Conservation (phyloP, 2,797 vertebrate species). For the Lacerta bilineata region DNA sequence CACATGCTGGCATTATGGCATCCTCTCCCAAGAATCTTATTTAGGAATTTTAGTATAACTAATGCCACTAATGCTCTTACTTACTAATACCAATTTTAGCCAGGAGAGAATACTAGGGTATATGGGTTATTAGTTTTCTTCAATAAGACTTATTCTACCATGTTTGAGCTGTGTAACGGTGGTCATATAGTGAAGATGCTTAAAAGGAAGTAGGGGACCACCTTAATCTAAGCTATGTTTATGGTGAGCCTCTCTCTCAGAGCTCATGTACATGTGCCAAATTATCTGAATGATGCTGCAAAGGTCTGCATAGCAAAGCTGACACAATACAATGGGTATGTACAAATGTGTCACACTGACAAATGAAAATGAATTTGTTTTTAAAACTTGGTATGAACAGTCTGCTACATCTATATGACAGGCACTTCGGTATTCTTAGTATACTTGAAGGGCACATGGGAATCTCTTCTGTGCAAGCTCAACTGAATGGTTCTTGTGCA, state of each 20-base stretch:
- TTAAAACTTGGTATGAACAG: slow-evolving; percentile 48
- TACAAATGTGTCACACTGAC: slow-evolving; percentile 24
- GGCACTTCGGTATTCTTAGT: slow-evolving; percentile 78
- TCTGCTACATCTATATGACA: slow-evolving; percentile 60
- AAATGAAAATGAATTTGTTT: slow-evolving; percentile 56
- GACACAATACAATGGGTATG: slow-evolving; percentile 43
- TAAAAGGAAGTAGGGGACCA: not conserved
- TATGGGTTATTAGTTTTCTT: not conserved
- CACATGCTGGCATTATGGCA: not conserved
- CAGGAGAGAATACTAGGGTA: not conserved
- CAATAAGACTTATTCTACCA: slow-evolving; percentile 7
- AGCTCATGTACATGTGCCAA: slow-evolving; percentile 40
- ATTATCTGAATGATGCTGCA: not conserved
- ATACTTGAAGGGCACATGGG: slow-evolving; percentile 58
- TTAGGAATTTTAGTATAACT: not conserved
- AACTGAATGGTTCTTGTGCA: slow-evolving; percentile 1
- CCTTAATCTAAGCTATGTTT: not conserved
- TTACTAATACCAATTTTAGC: not conserved
- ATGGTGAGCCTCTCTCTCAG: slow-evolving; percentile 14
- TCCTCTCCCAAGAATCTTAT: not conserved
- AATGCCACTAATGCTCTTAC: not conserved
- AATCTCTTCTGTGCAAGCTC: slow-evolving; percentile 12
- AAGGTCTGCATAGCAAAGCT: slow-evolving; percentile 36
- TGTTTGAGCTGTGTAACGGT: not conserved
- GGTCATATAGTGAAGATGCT: not conserved